Evolutionary conservation across 2,797 vertebrate genomes (phyloP).

Genomic region (Tapirus indicus): DNA sequence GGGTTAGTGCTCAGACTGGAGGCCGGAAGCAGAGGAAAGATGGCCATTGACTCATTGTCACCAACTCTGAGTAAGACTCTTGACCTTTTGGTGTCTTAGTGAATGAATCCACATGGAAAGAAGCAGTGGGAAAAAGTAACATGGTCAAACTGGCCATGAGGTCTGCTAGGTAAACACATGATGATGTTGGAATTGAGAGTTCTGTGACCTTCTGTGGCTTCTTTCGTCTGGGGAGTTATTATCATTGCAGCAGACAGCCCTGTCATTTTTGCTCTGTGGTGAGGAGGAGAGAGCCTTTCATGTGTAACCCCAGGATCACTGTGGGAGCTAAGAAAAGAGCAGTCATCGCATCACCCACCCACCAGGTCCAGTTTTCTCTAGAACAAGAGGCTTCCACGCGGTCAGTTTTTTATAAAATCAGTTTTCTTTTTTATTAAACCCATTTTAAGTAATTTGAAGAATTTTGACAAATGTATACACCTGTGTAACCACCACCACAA

Average conservation of each 20-base stretch:
- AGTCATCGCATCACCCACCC: neutral
- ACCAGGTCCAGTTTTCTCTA: neutral
- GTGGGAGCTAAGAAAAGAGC: conserved; percentile 61
- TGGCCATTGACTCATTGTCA: conserved; percentile 84
- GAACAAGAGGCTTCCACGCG: neutral
- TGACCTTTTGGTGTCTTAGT: conserved; percentile 84
- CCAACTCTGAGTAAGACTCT: conserved; percentile 83
- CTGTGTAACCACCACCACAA: neutral
- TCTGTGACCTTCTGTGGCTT: conserved; percentile 50
- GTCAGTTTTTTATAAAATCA: neutral
- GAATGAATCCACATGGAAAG: conserved; percentile 82
- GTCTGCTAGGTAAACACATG: conserved; percentile 81
- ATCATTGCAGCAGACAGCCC: conserved; percentile 44
- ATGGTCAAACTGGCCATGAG: conserved; percentile 70
- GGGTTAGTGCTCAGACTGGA: conserved; percentile 64
- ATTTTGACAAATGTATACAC: neutral
- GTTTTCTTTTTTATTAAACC: neutral
- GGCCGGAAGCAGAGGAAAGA: conserved; percentile 71
- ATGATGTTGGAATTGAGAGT: neutral
- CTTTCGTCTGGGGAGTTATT: conserved; percentile 16
- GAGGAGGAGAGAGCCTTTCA: conserved; percentile 45
- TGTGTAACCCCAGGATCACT: conserved; percentile 58
- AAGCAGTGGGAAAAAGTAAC: conserved; percentile 72
- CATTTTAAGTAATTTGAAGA: conserved; percentile 1
- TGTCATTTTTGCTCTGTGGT: conserved; percentile 73